Base-by-base conservation (phyloP, 2,888 invertebrate species). In the Drosophila greeni region DNA sequence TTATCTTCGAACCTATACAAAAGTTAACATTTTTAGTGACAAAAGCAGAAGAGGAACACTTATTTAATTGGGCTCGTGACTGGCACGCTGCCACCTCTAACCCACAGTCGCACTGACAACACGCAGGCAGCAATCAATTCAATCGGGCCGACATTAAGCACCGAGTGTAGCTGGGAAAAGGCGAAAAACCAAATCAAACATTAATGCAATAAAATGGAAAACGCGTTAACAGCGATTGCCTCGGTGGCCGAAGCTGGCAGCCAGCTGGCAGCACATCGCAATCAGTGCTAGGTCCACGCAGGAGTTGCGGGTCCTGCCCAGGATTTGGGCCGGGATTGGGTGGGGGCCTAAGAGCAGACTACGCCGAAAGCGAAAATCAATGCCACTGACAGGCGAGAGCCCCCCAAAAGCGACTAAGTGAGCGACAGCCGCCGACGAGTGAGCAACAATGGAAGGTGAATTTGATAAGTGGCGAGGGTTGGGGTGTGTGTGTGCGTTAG, bases 141-240 rank as follows among this genome's bases (percentile, higher is more conserved):
- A 70, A 72, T 70, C 76, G 73, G 66, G 47, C 65, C 49, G 55
- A 62, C 69, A 61, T 67, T 73, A 68, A 49, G 60, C 49, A 47
- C 52, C 20, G 53, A 24, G 39, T 45, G 26, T 24, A 29, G 49
- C 20, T 11, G 8, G 47, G 57, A 29, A 61, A 49, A 64, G 75
- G 67, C 62, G 26, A 64, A 61, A 62, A 62, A 80, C 74, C 82
- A 75, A 84, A 85, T 85, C 85, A 85, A 85, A 82, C 80, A 85
- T 83, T 85, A 85, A 84, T 84, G 84, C 82, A 85, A 85, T 85
- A 85, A 85, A 85, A 84, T 85, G 84, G 84, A 83, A 85, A 84
- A 84, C 82, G 84, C 84, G 83, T 85, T 84, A 84, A 85, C 83
- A 84, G 74, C 85, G 82, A 84, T 85, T 84, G 81, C 76, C 67